phyloP scores from a whole-genome alignment of 2,797 vertebrate genomes.

The Gallinago stenura region DNA sequence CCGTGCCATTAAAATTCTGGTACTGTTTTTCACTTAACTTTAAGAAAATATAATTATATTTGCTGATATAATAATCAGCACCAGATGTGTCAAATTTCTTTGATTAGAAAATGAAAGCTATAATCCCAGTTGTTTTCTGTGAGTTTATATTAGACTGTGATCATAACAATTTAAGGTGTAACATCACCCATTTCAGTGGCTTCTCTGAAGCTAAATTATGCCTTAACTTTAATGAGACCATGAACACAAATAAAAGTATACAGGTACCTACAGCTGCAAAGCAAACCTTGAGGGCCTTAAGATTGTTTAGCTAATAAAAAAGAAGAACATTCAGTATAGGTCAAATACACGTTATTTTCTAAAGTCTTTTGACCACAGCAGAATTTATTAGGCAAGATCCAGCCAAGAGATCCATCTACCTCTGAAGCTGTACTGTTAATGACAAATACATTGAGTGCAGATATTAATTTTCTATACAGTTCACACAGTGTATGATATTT shows the following conservation, averaged over 20 bases:
- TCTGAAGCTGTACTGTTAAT: background rate
- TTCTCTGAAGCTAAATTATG: constrained; percentile 29
- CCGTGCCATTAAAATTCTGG: background rate
- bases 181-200: background rate
- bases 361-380: background rate
- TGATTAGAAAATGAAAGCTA: constrained; percentile 48
- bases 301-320: background rate
- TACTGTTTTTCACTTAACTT: constrained; percentile 36
- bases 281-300: background rate
- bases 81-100: constrained; percentile 40
- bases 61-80: constrained; percentile 29
- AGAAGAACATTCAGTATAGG: background rate
- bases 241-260: constrained; percentile 3
- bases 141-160: constrained; percentile 24
- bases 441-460: background rate
- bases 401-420: background rate
- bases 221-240: background rate
- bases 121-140: constrained; percentile 37
- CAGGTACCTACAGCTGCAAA: background rate
- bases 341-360: background rate
- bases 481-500: background rate
- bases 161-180: constrained; percentile 9
- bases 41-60: constrained; percentile 56
- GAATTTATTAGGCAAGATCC: background rate
- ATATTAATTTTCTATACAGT: background rate